Base-by-base conservation (phyloP, 2,797 vertebrate genomes). In the Oceanodroma leucorhoa region DNA sequence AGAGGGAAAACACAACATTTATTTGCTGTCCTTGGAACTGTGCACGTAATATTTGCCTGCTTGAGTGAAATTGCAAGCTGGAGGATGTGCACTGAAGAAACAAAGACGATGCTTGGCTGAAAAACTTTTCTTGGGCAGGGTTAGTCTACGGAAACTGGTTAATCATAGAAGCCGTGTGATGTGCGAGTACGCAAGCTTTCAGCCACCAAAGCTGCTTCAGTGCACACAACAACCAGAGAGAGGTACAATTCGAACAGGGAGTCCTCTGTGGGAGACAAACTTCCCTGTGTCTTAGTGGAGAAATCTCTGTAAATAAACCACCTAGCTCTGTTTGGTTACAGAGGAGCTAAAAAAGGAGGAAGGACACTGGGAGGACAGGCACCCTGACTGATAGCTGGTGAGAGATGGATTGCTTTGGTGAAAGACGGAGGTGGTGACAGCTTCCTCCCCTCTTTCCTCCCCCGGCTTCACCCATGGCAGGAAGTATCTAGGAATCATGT, bases 301-400 rank as follows among this genome's bases (percentile, higher is more conserved):
- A 85, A 64, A 55, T 53, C 64, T 65, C 50, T 87, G 83, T 60
- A 89, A 87, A 79, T 83, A 89, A 90, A 72, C 60, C 60, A 77
- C 43, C 73, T 73, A 38, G 43, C 55, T 95, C 60, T 73, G 40
- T 76, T 89, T 91, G 48, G 14, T 76, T 87, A 30, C 19, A 36
- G 57, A 79, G 70, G 26, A 89, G 48, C 77, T 93, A 86, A 88
- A 92, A 89, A 83, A 65, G 41, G 62, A 90, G 50, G 72, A 84
- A 95, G 91, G 85, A 58, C 43, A 19, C 6, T 0, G 2, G 51
- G 71, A 91, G 46, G 61, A 50, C 30, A 19, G 62, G 14, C 5
- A 0, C 2, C 6, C 48, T 29, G 38, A 6, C 36, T 61, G 41
- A 78, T 48, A 27, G 50, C 57, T 82, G 62, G 12, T 69, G 41